A percentile compares a stretch with the other conserved stretches of the same genome.
phyloP scores from a whole-genome alignment of 2,797 vertebrate genomes.

The Myotis vivesi region DNA sequence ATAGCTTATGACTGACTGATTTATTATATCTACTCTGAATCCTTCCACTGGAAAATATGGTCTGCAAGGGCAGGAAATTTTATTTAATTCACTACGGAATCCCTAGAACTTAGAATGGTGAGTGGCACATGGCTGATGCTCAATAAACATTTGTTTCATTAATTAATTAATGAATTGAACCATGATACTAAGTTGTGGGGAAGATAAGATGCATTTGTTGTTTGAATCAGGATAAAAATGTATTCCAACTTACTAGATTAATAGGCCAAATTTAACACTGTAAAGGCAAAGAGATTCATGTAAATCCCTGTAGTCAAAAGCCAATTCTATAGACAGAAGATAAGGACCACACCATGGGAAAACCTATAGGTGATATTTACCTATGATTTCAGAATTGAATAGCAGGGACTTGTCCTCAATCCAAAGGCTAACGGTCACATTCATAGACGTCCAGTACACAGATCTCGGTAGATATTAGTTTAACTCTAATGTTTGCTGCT shows the following conservation, averaged over 20 bases:
- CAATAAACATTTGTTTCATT: neutral
- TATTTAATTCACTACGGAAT: neutral
- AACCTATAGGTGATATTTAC: neutral
- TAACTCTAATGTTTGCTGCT: neutral
- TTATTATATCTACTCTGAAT: neutral
- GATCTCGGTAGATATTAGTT: neutral
- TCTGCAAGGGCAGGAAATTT: neutral
- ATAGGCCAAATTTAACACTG: neutral
- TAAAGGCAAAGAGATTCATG: neutral
- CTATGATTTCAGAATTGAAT: neutral
- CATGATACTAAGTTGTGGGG: neutral
- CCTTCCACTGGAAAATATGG: neutral
- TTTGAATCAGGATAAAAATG: neutral
- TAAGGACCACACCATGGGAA: neutral
- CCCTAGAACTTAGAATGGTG: neutral
- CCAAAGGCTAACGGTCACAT: neutral
- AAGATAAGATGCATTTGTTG: neutral
- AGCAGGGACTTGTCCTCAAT: neutral
- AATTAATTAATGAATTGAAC: neutral
- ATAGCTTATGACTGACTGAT: neutral
- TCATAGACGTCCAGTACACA: neutral
- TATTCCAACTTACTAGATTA: neutral
- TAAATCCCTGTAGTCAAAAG: slow-evolving; percentile 10
- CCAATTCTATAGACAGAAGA: neutral
- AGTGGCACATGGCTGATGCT: neutral